Evolutionary conservation across 2,888 invertebrate genomes (phyloP), one percentile per base, ranked within the genome.

Genomic region (Tiliacea citrago): DNA sequence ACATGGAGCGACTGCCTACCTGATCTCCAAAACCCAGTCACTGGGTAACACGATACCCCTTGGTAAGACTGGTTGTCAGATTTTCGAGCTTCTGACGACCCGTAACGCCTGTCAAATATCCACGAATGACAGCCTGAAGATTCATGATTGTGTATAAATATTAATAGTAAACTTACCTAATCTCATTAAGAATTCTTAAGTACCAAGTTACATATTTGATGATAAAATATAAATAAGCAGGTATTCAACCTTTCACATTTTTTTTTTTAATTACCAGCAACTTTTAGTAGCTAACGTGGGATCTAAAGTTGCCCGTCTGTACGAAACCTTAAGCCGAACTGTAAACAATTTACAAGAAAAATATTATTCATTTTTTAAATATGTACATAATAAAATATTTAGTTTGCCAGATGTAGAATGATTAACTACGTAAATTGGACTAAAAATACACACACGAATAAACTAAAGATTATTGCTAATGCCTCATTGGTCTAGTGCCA

Each of bases 301-400:
- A 45, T n/a, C 7, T 12, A 35, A 67, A 29, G 66, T 75, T 55
- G 81, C 70, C 9, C 72, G 84, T 73, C 67, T 76, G 45, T 16
- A 68, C 0, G 42, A 47, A 39, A 13, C 13, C 12, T 68, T 57
- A 73, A 49, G n/a, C 2, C 16, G 24, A 65, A 70, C 49, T n/a
- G 57, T 67, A 60, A 71, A 51, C 62, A 72, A 53, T 68, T 74
- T 66, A 75, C 49, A 75, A 75, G 57, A 42, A 80, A 75, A 80
- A 80, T 45, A 60, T 58, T 39, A 42, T 35, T 65, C 21, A 53
- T n/a, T 68, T 79, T 60, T 58, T 16, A 24, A 45, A 55, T 12
- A 29, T 1, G 29, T 29, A 55, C 10, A 39, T 45, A 61, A 39
- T 53, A 77, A 65, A 29, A 29, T 60, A 69, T 51, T 61, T 53